Evolutionary conservation across 2,113 vertebrate species (phyloP), one percentile per base, ranked within the genome.

Genomic region (Xyrauchen texanus): DNA sequence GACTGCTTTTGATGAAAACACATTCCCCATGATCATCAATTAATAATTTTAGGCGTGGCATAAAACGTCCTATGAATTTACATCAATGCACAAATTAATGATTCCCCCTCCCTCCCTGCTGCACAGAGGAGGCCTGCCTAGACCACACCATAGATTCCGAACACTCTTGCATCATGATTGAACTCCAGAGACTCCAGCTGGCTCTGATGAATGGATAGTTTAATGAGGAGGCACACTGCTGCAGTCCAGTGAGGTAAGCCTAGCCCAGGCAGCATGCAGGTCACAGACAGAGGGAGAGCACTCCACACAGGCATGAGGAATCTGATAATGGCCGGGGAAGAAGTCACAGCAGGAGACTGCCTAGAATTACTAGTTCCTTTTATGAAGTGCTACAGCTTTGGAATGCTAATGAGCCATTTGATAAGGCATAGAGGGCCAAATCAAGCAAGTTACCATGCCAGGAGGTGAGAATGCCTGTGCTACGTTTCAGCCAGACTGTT

Each of bases 391-490:
- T 82, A 76, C 81, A 53, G 71, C 57, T 79, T 73, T 79, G 71
- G 84, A 83, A 87, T 88, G 83, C 83, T 90, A 91, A 91, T 89
- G 86, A 89, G 88, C 84, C 70, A 78, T 82, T 84, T 34, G 21
- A 79, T 80, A 87, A 86, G 21, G 21, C 21, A 34, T 34, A 34
- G 74, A 86, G 83, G 61, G 86, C 75, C 70, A 51, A 88, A 86
- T 89, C 86, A 81, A 92, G 87, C 65, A 68, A 87, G 64, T 46
- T 34, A 15, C 15, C 8, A 70, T 74, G 45, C 7, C 45, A 62
- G 44, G 49, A 63, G 21, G 21, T 34, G 21, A 1, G 21, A 34
- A 34, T 3, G 3, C 21, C 21, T 3, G 51, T 4, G 21, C 10
- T 34, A 42, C 5, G 21, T 58, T 58, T 51, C 4, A 7, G 0